Conservation (phyloP, 2,797 vertebrate species). For the Gambelia wislizenii region DNA sequence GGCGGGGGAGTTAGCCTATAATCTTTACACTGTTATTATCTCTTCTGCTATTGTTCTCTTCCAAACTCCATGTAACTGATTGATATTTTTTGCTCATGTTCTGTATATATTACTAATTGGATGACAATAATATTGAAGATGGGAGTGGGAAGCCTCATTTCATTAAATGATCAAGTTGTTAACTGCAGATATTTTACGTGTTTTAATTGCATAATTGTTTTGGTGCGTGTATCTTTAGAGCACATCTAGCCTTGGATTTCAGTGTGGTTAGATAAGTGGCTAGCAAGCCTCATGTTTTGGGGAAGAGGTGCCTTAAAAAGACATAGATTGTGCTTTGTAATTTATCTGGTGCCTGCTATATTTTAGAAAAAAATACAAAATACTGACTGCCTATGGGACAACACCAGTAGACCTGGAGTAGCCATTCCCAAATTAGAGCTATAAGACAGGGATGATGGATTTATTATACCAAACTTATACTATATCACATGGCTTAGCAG, state of each 20-base stretch:
- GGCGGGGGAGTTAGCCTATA: neutral
- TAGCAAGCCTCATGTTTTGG: neutral
- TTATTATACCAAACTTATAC: neutral
- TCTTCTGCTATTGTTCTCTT: neutral
- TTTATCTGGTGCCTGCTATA: neutral
- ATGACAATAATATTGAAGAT: neutral
- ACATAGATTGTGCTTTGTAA: neutral
- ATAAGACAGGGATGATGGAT: neutral
- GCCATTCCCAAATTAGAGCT: neutral
- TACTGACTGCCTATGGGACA: neutral
- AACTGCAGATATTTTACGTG: neutral
- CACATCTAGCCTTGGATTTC: neutral
- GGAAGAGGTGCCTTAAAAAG: neutral
- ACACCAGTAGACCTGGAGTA: neutral
- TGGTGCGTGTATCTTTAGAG: neutral
- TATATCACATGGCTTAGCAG: neutral
- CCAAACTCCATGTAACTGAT: neutral
- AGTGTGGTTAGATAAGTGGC: neutral
- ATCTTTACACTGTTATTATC: neutral
- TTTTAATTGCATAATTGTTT: neutral
- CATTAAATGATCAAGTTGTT: neutral
- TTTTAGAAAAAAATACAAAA: neutral
- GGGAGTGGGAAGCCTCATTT: neutral
- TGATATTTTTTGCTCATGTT: neutral
- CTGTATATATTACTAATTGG: neutral